Base-by-base conservation (phyloP, 2,888 invertebrate genomes). In the Invenusta paracnida region DNA sequence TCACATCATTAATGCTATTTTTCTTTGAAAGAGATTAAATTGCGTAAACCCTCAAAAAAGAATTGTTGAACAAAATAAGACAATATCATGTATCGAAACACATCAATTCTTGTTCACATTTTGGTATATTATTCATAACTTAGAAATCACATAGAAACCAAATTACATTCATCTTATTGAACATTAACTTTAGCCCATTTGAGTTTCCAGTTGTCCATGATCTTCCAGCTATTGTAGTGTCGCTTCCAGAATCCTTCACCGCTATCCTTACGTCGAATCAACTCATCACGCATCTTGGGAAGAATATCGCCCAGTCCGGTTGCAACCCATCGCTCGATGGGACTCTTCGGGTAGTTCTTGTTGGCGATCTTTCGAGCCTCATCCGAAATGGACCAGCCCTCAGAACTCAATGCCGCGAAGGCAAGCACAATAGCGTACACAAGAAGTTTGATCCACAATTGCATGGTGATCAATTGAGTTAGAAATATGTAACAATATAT, bases 181-280 rank as follows among this genome's bases (percentile, higher is more conserved):
- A 48, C 17, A 17, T 48, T 48, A 11, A 5, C 17, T 17, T 73
- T 73, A 25, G 73, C 11, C 73, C 11, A 73, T 5, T 5, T 13
- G 25, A 73, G 5, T 23, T 73, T 2, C 73, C 73, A 73, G 73
- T 73, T 73, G 23, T 23, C 25, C 5, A 2, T 5, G 11, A 13
- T 73, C 73, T 73, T 73, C 73, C 73, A 73, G 27, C 17, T 23
- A 23, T 73, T 73, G 73, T n/a, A 73, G 27, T 73, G 73, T 73
- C 73, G 17, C 27, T 73, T 73, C 73, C 73, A 73, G 73, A 73
- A 73, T 23, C 73, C 73, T 23, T 73, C 73, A 2, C 73, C 73
- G 25, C 2, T 2, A 25, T 73, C 25, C 27, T 73, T 73, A 5
- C 73, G 17, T 73, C 73, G 17, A 23, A 73, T 5, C 25, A 73